phyloP scores from a whole-genome alignment of 2,888 invertebrate genomes.

The Eupelmus urozonus region DNA sequence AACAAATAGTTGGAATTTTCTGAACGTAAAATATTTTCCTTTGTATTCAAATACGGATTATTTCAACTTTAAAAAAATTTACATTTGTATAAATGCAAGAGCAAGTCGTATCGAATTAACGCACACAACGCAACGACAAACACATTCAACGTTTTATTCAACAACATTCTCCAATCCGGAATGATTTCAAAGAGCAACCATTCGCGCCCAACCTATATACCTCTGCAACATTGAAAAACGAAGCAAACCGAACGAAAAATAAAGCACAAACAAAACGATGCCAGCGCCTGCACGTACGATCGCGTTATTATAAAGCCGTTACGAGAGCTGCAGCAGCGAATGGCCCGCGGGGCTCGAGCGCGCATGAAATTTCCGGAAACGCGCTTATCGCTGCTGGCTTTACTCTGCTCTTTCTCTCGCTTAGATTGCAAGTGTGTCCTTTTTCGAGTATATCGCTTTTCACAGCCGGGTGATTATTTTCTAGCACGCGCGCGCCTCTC shows the following conservation, averaged over 20 bases:
- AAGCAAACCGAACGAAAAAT: neutral
- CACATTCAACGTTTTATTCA: too few relatives aligned
- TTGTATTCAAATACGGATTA: too few relatives aligned
- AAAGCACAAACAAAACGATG: constrained; percentile 9
- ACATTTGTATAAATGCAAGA: too few relatives aligned
- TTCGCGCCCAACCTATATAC: too few relatives aligned
- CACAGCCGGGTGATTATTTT: constrained; percentile 50
- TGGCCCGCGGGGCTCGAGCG: neutral
- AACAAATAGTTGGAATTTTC: too few relatives aligned
- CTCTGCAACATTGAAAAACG: too few relatives aligned
- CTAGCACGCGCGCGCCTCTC: constrained; percentile 20
- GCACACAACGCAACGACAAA: too few relatives aligned
- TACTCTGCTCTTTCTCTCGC: constrained; percentile 2
- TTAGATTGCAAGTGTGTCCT: constrained; percentile 42
- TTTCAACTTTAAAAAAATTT: too few relatives aligned
- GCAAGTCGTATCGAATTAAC: too few relatives aligned
- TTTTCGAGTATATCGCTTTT: constrained; percentile 49
- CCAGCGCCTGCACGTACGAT: neutral
- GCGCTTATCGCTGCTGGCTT: constrained; percentile 10
- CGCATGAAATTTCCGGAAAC: constrained; percentile 35
- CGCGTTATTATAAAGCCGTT: constrained; percentile 19
- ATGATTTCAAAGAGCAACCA: too few relatives aligned
- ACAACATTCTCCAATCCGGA: too few relatives aligned
- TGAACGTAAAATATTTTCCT: too few relatives aligned
- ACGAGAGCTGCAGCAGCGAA: constrained; percentile 4